Evolutionary conservation across 2,888 invertebrate species (phyloP).

Genomic region (Cephus nigrinus): DNA sequence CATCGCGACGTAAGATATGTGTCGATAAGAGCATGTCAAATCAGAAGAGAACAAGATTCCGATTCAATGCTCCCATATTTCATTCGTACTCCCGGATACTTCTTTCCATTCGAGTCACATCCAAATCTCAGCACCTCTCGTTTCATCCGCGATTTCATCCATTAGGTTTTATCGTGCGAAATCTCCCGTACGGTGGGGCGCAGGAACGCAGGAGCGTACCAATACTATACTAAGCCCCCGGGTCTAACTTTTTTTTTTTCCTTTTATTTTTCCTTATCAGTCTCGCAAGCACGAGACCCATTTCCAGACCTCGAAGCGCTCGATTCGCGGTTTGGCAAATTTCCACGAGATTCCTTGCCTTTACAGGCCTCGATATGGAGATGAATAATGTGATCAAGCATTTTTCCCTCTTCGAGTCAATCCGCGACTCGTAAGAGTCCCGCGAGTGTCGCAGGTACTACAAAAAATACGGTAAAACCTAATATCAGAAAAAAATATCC

Average conservation of each 20-base stretch:
- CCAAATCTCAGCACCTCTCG: slow-evolving; percentile 6
- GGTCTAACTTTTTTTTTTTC: background rate
- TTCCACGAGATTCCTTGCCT: slow-evolving; percentile 41
- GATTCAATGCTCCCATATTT: background rate
- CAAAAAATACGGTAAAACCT: background rate
- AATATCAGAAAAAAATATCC: background rate
- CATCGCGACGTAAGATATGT: slow-evolving; percentile 2
- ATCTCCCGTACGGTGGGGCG: background rate
- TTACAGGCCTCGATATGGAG: slow-evolving; percentile 48
- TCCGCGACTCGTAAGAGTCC: background rate
- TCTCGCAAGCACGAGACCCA: background rate
- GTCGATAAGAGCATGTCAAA: background rate
- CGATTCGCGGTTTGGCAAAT: slow-evolving; percentile 46
- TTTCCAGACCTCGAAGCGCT: slow-evolving; percentile 10
- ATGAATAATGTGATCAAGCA: slow-evolving; percentile 43
- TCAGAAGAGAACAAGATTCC: background rate
- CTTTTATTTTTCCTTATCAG: background rate
- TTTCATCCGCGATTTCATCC: background rate
- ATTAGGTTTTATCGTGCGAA: slow-evolving; percentile 6
- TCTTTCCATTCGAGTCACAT: slow-evolving; percentile 1
- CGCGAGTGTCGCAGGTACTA: background rate
- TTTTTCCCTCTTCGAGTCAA: slow-evolving; percentile 21
- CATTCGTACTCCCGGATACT: background rate
- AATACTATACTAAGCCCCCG: background rate
- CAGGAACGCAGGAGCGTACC: background rate